A percentile compares a stretch with the other conserved stretches of the same genome.
Conservation (phyloP, 2,113 vertebrate genomes). For the Lepisosteus oculatus region DNA sequence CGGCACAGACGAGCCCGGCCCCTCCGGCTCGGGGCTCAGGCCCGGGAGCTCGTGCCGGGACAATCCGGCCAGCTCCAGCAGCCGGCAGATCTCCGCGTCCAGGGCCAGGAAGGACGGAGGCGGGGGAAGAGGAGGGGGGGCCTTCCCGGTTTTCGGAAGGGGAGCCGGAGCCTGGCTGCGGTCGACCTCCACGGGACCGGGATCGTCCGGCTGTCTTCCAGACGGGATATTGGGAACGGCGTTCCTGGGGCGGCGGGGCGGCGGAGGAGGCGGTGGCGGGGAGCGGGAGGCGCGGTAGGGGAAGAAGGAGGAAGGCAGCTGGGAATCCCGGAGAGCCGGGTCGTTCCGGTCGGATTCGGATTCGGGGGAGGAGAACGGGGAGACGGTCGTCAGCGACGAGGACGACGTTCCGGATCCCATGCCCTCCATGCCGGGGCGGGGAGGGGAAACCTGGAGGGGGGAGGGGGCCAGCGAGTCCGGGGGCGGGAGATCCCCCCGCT, state of each 20-base stretch:
- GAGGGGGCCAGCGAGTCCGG: slow-evolving; percentile 63
- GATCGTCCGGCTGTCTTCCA: too few relatives aligned
- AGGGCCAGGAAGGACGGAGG: slow-evolving; percentile 71
- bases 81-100: slow-evolving; percentile 70
- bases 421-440: slow-evolving; percentile 40
- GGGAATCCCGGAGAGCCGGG: slow-evolving; percentile 42
- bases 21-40: slow-evolving; percentile 69
- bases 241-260: slow-evolving; percentile 59
- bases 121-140: slow-evolving; percentile 63
- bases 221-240: too few relatives aligned
- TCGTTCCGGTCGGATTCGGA: slow-evolving; percentile 57
- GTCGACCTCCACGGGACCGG: too few relatives aligned
- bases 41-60: slow-evolving; percentile 72
- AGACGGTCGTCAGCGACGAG: slow-evolving; percentile 42
- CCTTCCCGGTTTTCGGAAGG: slow-evolving; percentile 64
- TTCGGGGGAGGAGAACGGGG: slow-evolving; percentile 51
- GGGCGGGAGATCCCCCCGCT: slow-evolving; percentile 54
- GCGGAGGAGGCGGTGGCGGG: slow-evolving; percentile 43
- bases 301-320: slow-evolving; percentile 34
- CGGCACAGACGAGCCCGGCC: too few relatives aligned
- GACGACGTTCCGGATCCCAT: too few relatives aligned
- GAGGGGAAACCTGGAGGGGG: slow-evolving; percentile 59
- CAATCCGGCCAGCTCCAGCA: slow-evolving; percentile 66
- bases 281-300: slow-evolving; percentile 52
- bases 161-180: slow-evolving; percentile 37